Evolutionary conservation across 2,113 vertebrate genomes (phyloP).

Genomic region (Anser cygnoides): DNA sequence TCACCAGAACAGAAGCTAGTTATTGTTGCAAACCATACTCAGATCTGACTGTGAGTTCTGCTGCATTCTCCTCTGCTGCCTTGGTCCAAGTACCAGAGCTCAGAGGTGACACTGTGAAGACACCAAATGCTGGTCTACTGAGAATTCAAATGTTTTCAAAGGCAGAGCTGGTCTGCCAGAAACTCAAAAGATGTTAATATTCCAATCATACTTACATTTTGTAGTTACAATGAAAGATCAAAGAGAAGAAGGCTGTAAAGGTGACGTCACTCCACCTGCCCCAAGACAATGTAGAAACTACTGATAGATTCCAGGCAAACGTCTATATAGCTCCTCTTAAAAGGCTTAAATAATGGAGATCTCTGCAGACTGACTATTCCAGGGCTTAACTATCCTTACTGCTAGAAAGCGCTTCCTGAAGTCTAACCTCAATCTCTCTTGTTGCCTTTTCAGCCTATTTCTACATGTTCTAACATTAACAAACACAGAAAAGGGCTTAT

Average conservation of each 20-base stretch:
- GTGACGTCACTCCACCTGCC: not conserved
- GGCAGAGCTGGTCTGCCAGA: not conserved
- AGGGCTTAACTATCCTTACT: not conserved
- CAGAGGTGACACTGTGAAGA: not conserved
- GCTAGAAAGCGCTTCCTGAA: not conserved
- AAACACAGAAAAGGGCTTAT: slow-evolving; percentile 2
- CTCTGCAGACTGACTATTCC: not conserved
- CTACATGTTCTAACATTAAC: not conserved
- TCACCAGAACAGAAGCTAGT: not conserved
- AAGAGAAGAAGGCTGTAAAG: not conserved
- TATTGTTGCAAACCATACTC: not conserved
- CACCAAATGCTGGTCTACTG: not conserved
- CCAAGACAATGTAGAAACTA: not conserved
- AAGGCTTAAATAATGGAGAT: not conserved
- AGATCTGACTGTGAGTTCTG: not conserved
- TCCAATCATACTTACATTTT: not conserved
- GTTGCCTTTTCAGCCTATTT: not conserved
- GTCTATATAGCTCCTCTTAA: not conserved
- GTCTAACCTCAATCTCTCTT: slow-evolving; percentile 17
- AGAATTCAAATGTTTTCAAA: not conserved
- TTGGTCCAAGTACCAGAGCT: not conserved
- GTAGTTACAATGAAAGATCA: not conserved
- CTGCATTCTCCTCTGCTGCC: not conserved
- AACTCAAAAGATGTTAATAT: not conserved
- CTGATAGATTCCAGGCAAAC: not conserved